phyloP scores from a whole-genome alignment of 2,888 invertebrate genomes.

The Folsomia manolachei region DNA sequence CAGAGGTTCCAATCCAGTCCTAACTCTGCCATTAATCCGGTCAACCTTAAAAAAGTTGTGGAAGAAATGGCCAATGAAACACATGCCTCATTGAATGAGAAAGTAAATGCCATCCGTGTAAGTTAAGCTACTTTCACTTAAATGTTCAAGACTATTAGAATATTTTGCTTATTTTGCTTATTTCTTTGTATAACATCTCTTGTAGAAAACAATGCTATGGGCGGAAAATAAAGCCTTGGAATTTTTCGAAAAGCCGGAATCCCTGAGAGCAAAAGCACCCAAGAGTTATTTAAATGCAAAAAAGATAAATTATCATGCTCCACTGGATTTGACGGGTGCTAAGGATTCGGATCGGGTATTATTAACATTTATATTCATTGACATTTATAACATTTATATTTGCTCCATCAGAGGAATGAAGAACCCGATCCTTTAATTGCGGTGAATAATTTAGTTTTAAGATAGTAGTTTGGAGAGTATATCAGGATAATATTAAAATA shows the following conservation, averaged over 20 bases:
- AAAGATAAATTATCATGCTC: constrained; percentile 59
- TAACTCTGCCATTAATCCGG: constrained; percentile 66
- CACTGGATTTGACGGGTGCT: background rate
- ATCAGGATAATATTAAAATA: too few relatives aligned
- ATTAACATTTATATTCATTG: background rate
- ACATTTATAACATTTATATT: background rate
- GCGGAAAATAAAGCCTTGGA: constrained; percentile 46
- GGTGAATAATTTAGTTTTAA: too few relatives aligned
- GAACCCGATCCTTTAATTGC: constrained; percentile 13
- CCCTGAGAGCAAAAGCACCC: constrained; percentile 17
- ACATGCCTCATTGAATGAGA: constrained; percentile 76
- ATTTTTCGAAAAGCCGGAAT: constrained; percentile 32
- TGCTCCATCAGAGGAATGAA: background rate
- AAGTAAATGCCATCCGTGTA: constrained; percentile 68
- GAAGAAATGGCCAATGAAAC: constrained; percentile 71
- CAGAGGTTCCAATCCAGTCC: constrained; percentile 71
- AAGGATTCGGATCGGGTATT: too few relatives aligned
- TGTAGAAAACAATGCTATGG: constrained; percentile 41
- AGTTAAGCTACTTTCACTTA: too few relatives aligned
- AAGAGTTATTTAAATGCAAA: constrained; percentile 74
- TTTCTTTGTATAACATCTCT: background rate
- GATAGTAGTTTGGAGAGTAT: too few relatives aligned
- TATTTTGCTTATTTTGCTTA: background rate
- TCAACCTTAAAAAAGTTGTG: constrained; percentile 75
- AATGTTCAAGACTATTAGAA: background rate